A percentile compares a stretch with the other conserved stretches of the same genome.
These are phyloP conservation scores for Drosophila meridionalis DNA, from an alignment of 2,888 invertebrate genomes.

Conservation along the genomic window DNA sequence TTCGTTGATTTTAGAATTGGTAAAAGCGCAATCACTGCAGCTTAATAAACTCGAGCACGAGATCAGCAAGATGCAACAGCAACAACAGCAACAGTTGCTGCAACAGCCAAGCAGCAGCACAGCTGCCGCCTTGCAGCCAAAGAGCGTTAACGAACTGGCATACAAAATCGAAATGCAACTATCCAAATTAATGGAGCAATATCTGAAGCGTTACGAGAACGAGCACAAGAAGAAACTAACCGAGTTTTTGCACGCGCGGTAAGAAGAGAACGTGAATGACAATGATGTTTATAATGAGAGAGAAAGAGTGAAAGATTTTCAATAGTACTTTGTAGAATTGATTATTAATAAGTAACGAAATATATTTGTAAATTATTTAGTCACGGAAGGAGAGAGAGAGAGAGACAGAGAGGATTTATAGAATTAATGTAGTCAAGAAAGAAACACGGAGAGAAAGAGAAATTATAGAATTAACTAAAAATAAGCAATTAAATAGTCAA, in stretches of 20 bases:
- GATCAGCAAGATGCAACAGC: slow-evolving; percentile 75
- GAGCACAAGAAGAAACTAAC: slow-evolving; percentile 83
- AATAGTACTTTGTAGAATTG: not conserved
- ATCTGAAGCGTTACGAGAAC: slow-evolving; percentile 83
- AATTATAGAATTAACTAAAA: too few relatives aligned
- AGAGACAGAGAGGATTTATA: too few relatives aligned
- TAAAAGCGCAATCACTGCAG: slow-evolving; percentile 86
- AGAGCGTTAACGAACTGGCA: slow-evolving; percentile 80
- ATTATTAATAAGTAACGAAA: not conserved
- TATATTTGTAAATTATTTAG: not conserved
- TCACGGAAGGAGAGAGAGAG: not conserved
- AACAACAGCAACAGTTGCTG: slow-evolving; percentile 37
- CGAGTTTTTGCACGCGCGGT: slow-evolving; percentile 83
- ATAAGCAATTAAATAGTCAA: too few relatives aligned
- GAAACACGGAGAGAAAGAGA: too few relatives aligned
- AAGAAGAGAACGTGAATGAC: not conserved
- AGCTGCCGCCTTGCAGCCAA: slow-evolving; percentile 58
- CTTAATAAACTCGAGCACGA: slow-evolving; percentile 85
- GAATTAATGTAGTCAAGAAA: too few relatives aligned
- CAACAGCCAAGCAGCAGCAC: slow-evolving; percentile 44
- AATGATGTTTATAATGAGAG: not conserved
- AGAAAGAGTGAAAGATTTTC: not conserved
- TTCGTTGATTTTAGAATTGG: slow-evolving; percentile 84
- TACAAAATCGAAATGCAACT: slow-evolving; percentile 84
- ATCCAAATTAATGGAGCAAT: slow-evolving; percentile 84